Evolutionary conservation across 30 jellyfish, hydroid and myxozoan genomes (phyloP), one percentile per base, ranked within the genome.

Genomic region (Cassiopea xamachana): DNA sequence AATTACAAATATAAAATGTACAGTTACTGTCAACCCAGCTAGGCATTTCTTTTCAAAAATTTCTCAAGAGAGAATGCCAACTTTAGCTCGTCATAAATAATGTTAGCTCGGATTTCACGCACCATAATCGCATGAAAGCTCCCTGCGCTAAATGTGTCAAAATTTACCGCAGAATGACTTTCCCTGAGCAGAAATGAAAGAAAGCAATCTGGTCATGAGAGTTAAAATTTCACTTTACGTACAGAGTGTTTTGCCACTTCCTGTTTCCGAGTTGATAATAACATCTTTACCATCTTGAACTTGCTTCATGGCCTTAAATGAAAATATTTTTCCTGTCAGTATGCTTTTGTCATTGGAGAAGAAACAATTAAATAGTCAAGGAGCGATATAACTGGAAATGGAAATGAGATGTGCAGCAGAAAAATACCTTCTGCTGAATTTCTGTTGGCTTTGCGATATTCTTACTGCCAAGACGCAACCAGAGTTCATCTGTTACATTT

Each of bases 201-300:
- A 27, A 27, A 27, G 39, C 0, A 27, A 27, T 27, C 39, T 27
- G 39, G 39, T 27, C 39, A 27, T 27, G 39, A 27, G 39, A 27
- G 39, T 10, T 55, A 55, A 6, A 55, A 55, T 3, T 6, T 55
- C 0, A 47, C 69, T 70, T 15, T 69, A 87, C 98, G 83, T 67
- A 95, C 99, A 92, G 18, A 95, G 82, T 12, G 99, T 95, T 79
- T 95, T 95, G 46, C 99, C 99, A 87, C 98, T 91, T 81, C 99
- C 99, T 1, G 99, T 95, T 73, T 91, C 98, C n/a, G 99, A 91
- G 88, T 95, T 95, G 48, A 95, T 46, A 15, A 95, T 95, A 9
- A 91, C 89, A 84, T 88, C 81, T 62, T 77, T 68, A 4, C 98
- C 98, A 16, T 73, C 73, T 51, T 83, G 79, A 58, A 95, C 69